Evolutionary conservation across 2,113 vertebrate genomes (phyloP).

Genomic region (Eclectus roratus): DNA sequence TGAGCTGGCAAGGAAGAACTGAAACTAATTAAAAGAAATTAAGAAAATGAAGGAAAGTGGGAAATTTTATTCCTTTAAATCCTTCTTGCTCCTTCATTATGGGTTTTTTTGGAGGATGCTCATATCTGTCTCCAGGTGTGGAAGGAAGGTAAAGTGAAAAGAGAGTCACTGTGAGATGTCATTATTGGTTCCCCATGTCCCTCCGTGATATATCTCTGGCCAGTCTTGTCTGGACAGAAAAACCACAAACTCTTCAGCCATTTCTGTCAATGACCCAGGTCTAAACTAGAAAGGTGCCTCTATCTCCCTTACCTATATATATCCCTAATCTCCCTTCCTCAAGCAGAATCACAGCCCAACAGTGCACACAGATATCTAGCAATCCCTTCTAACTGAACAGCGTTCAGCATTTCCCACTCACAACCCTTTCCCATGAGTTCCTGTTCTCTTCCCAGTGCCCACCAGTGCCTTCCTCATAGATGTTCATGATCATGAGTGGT

Average conservation of each 20-base stretch:
- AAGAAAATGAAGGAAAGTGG: not conserved
- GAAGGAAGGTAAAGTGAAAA: not conserved
- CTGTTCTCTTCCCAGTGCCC: not conserved
- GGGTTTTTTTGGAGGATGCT: not conserved
- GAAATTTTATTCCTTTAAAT: not conserved
- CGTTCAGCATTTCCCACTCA: not conserved
- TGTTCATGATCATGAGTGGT: not conserved
- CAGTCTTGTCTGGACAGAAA: not conserved
- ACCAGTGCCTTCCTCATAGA: not conserved
- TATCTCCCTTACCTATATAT: not conserved
- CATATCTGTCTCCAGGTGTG: not conserved
- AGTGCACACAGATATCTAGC: not conserved
- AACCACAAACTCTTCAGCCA: not conserved
- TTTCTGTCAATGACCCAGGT: not conserved
- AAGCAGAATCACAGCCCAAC: not conserved
- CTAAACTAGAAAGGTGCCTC: not conserved
- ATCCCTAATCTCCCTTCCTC: not conserved
- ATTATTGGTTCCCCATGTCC: fast-evolving
- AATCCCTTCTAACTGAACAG: not conserved
- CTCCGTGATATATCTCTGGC: not conserved
- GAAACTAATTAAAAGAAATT: not conserved
- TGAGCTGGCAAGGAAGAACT: not conserved
- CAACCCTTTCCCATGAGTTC: not conserved
- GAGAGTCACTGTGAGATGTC: not conserved
- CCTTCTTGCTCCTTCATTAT: not conserved